Evolutionary conservation across 2,888 invertebrate genomes (phyloP).

Genomic region (Xanthia togata): DNA sequence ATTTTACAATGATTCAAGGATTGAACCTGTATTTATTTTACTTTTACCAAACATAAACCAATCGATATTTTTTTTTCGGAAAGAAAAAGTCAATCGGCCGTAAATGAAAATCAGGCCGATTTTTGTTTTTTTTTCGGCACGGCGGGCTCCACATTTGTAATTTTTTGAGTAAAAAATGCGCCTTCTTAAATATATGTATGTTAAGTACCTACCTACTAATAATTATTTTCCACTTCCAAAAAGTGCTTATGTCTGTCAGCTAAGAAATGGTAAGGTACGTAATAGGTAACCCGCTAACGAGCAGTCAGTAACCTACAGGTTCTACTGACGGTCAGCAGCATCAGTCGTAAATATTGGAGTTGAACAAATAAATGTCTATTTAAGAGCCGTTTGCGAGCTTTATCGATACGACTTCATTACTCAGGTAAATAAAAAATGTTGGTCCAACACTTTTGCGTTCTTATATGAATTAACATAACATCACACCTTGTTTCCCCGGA

Average conservation of each 20-base stretch:
- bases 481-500: no score
- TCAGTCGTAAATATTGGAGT: constrained; percentile 29
- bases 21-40: no score
- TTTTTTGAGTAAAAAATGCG: no score
- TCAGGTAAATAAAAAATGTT: constrained; percentile 27
- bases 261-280: constrained; percentile 24
- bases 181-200: no score
- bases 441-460: constrained; percentile 14
- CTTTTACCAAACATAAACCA: not conserved
- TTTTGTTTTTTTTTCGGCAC: not conserved
- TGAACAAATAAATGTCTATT: constrained; percentile 43
- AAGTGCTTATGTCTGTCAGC: constrained; percentile 15
- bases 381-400: constrained; percentile 27
- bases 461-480: not conserved
- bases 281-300: constrained; percentile 14
- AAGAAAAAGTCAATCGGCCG: no score
- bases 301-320: constrained; percentile 17
- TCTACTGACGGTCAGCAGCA: constrained; percentile 7
- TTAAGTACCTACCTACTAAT: no score
- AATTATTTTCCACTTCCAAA: constrained; percentile 21
- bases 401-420: constrained; percentile 41
- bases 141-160: not conserved
- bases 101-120: no score
- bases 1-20: no score
- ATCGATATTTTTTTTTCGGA: not conserved